Evolutionary conservation across 2,797 vertebrate genomes (phyloP).

Genomic region (Picus viridis): DNA sequence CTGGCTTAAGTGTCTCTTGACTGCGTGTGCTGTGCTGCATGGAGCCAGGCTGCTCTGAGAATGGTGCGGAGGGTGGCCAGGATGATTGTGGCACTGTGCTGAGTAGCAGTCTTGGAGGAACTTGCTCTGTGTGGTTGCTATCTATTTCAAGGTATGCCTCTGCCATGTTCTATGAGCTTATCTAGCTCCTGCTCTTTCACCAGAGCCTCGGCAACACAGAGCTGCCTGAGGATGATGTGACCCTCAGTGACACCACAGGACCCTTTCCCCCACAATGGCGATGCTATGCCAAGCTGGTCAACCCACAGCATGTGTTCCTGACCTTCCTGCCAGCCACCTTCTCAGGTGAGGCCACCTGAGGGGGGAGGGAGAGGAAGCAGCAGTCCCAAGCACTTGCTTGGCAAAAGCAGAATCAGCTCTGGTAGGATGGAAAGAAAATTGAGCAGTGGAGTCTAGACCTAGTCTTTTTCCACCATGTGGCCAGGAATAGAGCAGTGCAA

Average conservation of each 20-base stretch:
- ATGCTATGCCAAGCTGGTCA: conserved; percentile 91
- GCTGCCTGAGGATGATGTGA: conserved; percentile 81
- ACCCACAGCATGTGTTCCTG: conserved; percentile 91
- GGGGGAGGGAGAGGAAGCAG: background rate
- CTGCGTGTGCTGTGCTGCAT: background rate
- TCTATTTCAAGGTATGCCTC: background rate
- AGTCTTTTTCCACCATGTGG: background rate
- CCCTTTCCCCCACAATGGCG: conserved; percentile 86
- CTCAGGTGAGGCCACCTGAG: conserved; percentile 77
- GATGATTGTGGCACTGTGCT: background rate
- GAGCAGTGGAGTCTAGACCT: background rate
- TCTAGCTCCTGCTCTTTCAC: conserved; percentile 34
- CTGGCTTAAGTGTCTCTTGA: background rate
- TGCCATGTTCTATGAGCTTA: background rate
- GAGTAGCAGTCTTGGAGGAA: background rate
- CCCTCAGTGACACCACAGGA: conserved; percentile 45
- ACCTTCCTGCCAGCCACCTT: conserved; percentile 92
- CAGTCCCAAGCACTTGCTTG: background rate
- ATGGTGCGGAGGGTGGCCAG: background rate
- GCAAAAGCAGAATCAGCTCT: background rate
- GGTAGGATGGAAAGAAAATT: background rate
- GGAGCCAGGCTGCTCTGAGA: background rate
- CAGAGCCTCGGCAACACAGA: conserved; percentile 88
- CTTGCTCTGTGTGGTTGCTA: background rate
- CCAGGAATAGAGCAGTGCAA: background rate